A percentile compares a stretch with the other conserved stretches of the same genome.
Conservation (phyloP, 2,888 invertebrate genomes). For the Alsophila aescularia region DNA sequence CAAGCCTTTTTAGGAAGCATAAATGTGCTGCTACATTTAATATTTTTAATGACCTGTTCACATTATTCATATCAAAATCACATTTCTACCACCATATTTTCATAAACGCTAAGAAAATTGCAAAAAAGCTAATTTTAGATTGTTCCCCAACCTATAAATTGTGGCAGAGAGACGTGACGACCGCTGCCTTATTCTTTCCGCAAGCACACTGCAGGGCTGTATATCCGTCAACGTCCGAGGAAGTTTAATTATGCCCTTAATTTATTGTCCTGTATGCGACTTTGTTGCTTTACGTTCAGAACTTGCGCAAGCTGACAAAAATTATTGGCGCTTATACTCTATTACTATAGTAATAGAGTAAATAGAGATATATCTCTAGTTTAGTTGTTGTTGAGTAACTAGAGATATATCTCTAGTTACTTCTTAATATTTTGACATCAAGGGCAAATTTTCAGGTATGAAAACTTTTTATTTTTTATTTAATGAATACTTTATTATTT, state of each 20-base stretch:
- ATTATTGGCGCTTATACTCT: too few species aligned
- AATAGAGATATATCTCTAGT: too few species aligned
- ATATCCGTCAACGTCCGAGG: conserved; percentile 79
- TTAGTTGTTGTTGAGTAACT: too few species aligned
- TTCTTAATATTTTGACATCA: too few species aligned
- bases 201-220: conserved; percentile 63
- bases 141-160: conserved; percentile 47
- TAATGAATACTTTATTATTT: too few species aligned
- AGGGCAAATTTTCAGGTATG: too few species aligned
- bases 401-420: too few species aligned
- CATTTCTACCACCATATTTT: conserved; percentile 3
- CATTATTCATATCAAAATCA: background rate
- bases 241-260: conserved; percentile 76
- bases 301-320: conserved; percentile 2
- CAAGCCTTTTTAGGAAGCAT: too few species aligned
- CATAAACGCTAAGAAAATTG: conserved; percentile 25
- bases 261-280: conserved; percentile 56
- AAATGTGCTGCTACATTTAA: too few species aligned
- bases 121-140: conserved; percentile 38
- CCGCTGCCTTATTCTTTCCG: conserved; percentile 60
- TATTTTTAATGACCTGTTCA: background rate
- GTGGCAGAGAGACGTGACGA: conserved; percentile 43
- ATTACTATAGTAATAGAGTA: too few species aligned
- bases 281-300: conserved; percentile 3
- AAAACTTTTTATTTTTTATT: too few species aligned